Evolutionary conservation across 2,113 vertebrate species (phyloP), one percentile per base, ranked within the genome.

Genomic region (Proterorhinus semilunaris): DNA sequence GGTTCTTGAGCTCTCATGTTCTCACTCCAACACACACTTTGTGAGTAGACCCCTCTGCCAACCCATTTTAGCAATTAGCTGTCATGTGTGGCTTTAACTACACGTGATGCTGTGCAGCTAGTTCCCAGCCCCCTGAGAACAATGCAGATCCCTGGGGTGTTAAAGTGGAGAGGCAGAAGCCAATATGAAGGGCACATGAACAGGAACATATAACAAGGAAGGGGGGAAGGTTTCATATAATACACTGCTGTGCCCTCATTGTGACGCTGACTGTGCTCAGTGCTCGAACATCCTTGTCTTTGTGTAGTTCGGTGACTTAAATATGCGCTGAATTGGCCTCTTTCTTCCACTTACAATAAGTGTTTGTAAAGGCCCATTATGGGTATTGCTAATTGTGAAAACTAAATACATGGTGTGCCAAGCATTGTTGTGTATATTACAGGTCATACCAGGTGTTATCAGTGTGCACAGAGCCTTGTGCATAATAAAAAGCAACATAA

Each of bases 61-160:
- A 77, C 68, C 58, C 72, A 71, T 76, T 77, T 81, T 74, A 65
- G 75, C 87, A 75, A 85, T 88, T 83, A 86, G 74, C 21, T 4
- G 76, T 57, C 54, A 78, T 82, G 78, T 79, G 83, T 84, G 5
- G 83, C 80, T 42, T 77, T 78, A 70, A 84, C 78, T 69, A 76
- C 83, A 85, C 81, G 53, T 36, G 36, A 15, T 74, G 65, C 69
- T 83, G 27, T 36, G 73, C 73, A 77, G 57, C 70, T 76, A 83
- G 72, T 80, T 83, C 79, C 48, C 65, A 47, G 70, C 79, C 54
- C 78, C 76, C 84, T 48, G 63, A 74, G 78, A 83, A 75, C 36
- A n/a, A 75, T 64, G 50, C 70, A 69, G 62, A 72, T 83, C 76
- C 81, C 86, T 61, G 80, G 75, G 73, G 86, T 47, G 69, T 53